Percentiles rank a stretch among this genome's conserved stretches.
These are phyloP conservation scores for Coreoperca whiteheadi DNA, from an alignment of 2,113 vertebrate species.

Conservation along the genomic window DNA sequence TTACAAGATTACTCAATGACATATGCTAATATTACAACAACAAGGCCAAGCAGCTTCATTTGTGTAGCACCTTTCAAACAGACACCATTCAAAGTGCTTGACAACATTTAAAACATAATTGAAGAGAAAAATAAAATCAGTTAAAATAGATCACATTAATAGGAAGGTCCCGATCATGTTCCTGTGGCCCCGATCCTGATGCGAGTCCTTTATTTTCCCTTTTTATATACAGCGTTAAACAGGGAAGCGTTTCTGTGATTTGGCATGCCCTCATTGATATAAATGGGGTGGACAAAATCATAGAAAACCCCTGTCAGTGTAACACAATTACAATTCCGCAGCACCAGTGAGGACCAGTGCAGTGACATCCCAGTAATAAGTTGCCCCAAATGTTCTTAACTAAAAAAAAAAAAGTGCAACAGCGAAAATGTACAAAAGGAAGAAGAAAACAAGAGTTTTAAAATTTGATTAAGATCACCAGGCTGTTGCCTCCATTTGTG, in stretches of 20 bases:
- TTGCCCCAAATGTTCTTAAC: too few relatives aligned
- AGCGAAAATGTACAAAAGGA: neutral
- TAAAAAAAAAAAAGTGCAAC: neutral
- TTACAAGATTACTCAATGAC: neutral
- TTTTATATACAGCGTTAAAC: too few relatives aligned
- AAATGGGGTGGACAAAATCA: neutral
- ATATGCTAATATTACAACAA: neutral
- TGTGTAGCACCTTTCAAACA: neutral
- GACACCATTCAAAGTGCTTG: neutral
- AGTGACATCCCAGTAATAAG: neutral
- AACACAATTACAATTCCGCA: neutral
- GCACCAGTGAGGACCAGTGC: neutral
- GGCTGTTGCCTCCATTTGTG: neutral
- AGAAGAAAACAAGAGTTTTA: neutral
- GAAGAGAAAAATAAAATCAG: neutral
- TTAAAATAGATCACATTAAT: too few relatives aligned
- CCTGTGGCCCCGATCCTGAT: too few relatives aligned
- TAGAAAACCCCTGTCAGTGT: neutral
- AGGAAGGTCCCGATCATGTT: too few relatives aligned
- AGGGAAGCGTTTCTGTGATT: neutral
- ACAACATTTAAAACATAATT: neutral
- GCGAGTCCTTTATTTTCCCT: too few relatives aligned
- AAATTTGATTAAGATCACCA: neutral
- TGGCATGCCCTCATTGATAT: neutral
- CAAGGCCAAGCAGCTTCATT: neutral